phyloP scores from a whole-genome alignment of 2,113 vertebrate genomes.

The Sylvietta virens region DNA sequence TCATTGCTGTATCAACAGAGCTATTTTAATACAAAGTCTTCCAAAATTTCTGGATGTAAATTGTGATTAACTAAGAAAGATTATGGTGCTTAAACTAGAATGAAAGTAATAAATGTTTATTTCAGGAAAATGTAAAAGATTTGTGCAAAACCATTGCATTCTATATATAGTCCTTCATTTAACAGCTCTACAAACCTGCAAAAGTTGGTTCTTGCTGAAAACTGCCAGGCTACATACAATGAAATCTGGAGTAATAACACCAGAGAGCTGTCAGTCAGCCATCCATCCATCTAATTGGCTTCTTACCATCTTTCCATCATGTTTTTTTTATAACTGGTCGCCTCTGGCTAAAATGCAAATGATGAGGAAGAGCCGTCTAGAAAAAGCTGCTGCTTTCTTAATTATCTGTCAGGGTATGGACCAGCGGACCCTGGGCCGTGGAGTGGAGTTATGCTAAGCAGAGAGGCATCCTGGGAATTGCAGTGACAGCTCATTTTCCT shows the following conservation, averaged over 20 bases:
- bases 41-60: constrained; percentile 61
- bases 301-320: constrained; percentile 99
- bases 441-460: constrained; percentile 99
- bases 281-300: constrained; percentile 99
- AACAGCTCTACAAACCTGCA: constrained; percentile 77
- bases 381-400: constrained; percentile 99
- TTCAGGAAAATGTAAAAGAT: constrained; percentile 71
- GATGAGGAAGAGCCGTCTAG: constrained; percentile 87
- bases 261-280: constrained; percentile 99
- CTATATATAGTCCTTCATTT: constrained; percentile 79
- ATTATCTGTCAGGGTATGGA: constrained; percentile 95
- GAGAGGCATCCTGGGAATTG: constrained; percentile 99
- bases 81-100: constrained; percentile 44
- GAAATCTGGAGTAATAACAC: constrained; percentile 89
- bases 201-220: constrained; percentile 81
- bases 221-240: constrained; percentile 83
- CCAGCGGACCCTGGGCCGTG: constrained; percentile 85
- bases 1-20: constrained; percentile 32
- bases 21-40: constrained; percentile 51
- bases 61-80: constrained; percentile 68
- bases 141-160: constrained; percentile 61
- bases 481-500: constrained; percentile 99
- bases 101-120: constrained; percentile 74
- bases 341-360: constrained; percentile 99
- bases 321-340: constrained; percentile 99